Evolutionary conservation across 1,140 invertebrate species (phyloP), one percentile per base, ranked within the genome.

Genomic region (Matsumurasca onukii): DNA sequence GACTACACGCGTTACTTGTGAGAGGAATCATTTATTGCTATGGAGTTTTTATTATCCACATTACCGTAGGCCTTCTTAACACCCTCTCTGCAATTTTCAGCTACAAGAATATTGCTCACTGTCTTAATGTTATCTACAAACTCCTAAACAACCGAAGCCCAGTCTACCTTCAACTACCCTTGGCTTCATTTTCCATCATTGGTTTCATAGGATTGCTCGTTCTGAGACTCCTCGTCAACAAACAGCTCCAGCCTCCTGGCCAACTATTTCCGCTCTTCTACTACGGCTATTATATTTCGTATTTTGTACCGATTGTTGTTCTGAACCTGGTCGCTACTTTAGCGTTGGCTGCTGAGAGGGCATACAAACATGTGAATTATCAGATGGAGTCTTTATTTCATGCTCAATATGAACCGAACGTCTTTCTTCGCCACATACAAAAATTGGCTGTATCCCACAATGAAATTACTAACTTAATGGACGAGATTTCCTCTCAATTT

Each of bases 311-410:
- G 1, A 65, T 65, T 24, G 62, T 65, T 17, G n/a, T 48, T 17
- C 34, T 45, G 17, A 65, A 65, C 27, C 39, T 65, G 12, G 62
- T 65, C 20, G 62, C 62, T n/a, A 27, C 27, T 65, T 65, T 65
- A 20, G 62, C 39, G 20, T 48, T 65, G 5, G 62, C 24, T 65
- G 62, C 31, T 22, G 62, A 65, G 48, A 39, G 48, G 2, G 62
- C 31, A 48, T 65, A 45, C 22, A 39, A 27, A 13, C 62, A 65
- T 27, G 39, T 65, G 25, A 65, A 65, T 65, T 39, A 65, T 20
- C 20, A 45, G 22, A 20, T 65, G 31, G 27, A 48, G 48, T 1
- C 2, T 25, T 48, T 65, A 17, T 65, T 45, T 45, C 12, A 3
- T 25, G 31, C 20, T 2, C 1, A 39, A 2, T 27, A 24, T 24